Conservation (phyloP, 1,140 invertebrate species). For the Brachionus rotundiformis region DNA sequence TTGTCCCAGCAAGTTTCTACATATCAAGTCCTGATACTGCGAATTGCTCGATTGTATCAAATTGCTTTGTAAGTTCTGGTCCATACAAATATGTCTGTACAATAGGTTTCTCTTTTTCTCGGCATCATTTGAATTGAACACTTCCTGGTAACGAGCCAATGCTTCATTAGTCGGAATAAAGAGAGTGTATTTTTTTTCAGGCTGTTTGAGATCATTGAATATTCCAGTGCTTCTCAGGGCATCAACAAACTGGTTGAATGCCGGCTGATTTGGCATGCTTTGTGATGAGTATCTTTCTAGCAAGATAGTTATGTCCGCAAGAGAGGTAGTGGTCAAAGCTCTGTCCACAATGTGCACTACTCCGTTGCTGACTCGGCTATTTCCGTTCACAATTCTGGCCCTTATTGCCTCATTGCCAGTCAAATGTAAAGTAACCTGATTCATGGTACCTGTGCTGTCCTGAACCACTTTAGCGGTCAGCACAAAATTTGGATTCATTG, state of each 20-base stretch:
- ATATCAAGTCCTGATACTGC: conserved; percentile 19
- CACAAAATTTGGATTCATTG: conserved; percentile 34
- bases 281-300: conserved; percentile 10
- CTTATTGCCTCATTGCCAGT: background rate
- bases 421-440: background rate
- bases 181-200: conserved; percentile 10
- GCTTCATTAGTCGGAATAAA: conserved; percentile 48
- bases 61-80: conserved; percentile 44
- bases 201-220: conserved; percentile 28
- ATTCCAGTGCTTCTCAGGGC: conserved; percentile 16
- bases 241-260: conserved; percentile 47
- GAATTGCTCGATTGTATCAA: background rate
- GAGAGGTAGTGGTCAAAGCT: background rate
- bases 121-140: background rate
- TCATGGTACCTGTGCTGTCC: background rate
- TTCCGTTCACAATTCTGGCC: conserved; percentile 15
- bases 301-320: background rate
- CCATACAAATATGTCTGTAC: conserved; percentile 49
- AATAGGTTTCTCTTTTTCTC: conserved; percentile 43
- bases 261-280: conserved; percentile 17
- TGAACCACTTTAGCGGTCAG: background rate
- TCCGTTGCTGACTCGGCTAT: conserved; percentile 43
- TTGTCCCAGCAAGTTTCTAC: conserved; percentile 37
- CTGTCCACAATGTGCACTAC: conserved; percentile 45
- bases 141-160: background rate